Evolutionary conservation across 2,888 invertebrate species (phyloP), one percentile per base, ranked within the genome.

Genomic region (Timandra comae): DNA sequence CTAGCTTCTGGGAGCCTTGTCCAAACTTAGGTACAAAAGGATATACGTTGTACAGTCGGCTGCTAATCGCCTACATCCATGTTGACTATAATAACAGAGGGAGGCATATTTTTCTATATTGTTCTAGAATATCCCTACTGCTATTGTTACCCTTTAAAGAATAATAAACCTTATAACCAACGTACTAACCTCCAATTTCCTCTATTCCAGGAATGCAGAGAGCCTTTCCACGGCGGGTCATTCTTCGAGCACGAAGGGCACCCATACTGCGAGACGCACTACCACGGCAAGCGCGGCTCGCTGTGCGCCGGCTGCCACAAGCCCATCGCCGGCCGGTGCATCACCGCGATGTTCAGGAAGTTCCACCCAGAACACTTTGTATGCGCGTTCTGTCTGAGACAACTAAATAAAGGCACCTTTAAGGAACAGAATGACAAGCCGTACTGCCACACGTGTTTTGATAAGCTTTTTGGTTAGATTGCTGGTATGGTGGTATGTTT

Each of bases 311-410:
- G 97, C 43, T 99, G 99, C 76, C 96, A 97, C 74, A 97, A 98
- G 67, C 98, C 99, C 8, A 98, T 99, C 60, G 95, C 96, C 30
- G 96, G 96, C 35, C 93, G 99, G 21, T 99, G 99, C 82, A 98
- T 99, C 72, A 99, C 99, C 1, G 99, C 99, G 46, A 98, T 99
- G 98, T 98, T 96, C 86, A 88, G 95, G 55, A 99, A 99, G 85
- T 99, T 97, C 89, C 99, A 99, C 80, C 99, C 99, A 0, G 99
- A 99, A 73, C 99, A 99, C 85, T 99, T 99, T 72, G 97, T 98
- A 4, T 99, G 99, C 87, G 97, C 98, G n/a, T 99, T 98, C 87
- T 99, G 99, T 68, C 88, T 98, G 44, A 94, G 97, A 65, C 98
- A 98, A 72, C 89, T 99, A 52, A 99, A 98, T 84, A 99, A 99